Evolutionary conservation across 1,140 invertebrate species (phyloP).

Genomic region (Drosophila suzukii): DNA sequence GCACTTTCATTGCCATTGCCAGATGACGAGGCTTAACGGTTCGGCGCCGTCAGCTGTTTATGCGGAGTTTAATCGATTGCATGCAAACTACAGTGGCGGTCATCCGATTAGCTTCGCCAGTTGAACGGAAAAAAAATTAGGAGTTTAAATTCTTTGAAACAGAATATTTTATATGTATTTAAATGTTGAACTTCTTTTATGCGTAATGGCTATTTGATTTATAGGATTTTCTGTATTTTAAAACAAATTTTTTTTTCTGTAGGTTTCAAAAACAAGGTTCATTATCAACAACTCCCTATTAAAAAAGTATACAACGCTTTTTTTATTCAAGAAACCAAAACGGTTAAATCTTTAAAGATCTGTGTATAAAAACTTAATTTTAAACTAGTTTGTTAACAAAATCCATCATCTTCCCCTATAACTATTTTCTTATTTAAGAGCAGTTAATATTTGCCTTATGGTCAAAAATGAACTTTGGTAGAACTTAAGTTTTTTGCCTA

Average conservation of each 20-base stretch:
- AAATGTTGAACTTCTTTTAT: background rate
- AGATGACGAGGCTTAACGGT: slow-evolving; percentile 47
- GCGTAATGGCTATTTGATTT: too few relatives aligned
- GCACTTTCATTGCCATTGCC: slow-evolving; percentile 54
- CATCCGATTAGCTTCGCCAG: background rate
- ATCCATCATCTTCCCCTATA: background rate
- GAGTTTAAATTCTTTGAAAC: background rate
- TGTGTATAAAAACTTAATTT: too few relatives aligned
- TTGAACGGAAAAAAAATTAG: background rate
- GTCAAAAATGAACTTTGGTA: background rate
- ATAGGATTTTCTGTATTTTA: too few relatives aligned
- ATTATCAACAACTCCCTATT: too few relatives aligned
- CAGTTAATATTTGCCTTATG: background rate
- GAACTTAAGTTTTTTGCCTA: background rate
- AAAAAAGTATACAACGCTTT: too few relatives aligned
- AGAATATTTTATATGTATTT: background rate
- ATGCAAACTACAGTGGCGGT: background rate
- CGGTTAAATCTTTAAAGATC: too few relatives aligned
- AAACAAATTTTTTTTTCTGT: too few relatives aligned
- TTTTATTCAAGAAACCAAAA: too few relatives aligned
- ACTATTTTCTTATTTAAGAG: background rate
- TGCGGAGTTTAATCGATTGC: slow-evolving; percentile 42
- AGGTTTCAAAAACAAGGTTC: too few relatives aligned
- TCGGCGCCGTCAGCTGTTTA: slow-evolving; percentile 37
- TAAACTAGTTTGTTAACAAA: too few relatives aligned